phyloP scores from a whole-genome alignment of 1,140 invertebrate species.

The Condylostylus longicornis region DNA sequence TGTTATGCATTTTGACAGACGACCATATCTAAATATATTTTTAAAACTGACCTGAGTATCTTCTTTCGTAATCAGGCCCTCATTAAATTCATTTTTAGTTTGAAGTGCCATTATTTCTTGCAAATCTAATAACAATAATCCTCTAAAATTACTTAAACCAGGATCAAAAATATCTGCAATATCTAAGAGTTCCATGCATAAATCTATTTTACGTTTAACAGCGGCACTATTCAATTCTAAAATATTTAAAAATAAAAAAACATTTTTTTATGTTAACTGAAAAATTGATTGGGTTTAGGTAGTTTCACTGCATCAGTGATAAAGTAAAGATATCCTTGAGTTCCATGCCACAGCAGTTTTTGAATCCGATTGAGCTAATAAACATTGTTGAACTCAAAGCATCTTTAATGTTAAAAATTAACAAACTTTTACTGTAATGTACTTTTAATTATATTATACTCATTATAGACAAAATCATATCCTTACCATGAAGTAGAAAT shows the following conservation, averaged over 20 bases:
- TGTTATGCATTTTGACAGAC: background rate
- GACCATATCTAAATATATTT: conserved; percentile 2
- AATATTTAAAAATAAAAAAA: conserved; percentile 13
- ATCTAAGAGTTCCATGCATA: conserved; percentile 48
- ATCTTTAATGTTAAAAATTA: too few relatives aligned
- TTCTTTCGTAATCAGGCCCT: conserved; percentile 36
- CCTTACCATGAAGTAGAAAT: conserved; percentile 37
- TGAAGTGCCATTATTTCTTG: conserved; percentile 42
- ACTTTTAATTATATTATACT: too few relatives aligned
- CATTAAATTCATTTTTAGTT: conserved; percentile 36
- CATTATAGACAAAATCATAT: too few relatives aligned
- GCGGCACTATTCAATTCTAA: conserved; percentile 41
- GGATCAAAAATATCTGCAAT: conserved; percentile 45
- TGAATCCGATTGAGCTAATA: too few relatives aligned
- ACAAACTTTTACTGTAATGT: too few relatives aligned
- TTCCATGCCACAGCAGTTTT: too few relatives aligned
- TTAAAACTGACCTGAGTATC: conserved; percentile 36
- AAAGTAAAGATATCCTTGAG: too few relatives aligned
- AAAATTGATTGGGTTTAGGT: background rate
- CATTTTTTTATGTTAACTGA: background rate
- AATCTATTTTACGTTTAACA: conserved; percentile 42
- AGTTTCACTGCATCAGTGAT: too few relatives aligned
- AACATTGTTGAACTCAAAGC: too few relatives aligned
- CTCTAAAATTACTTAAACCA: conserved; percentile 44
- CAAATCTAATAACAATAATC: conserved; percentile 45